phyloP scores from a whole-genome alignment of 2,113 vertebrate species.

The Cyphomyrus discorhynchus region DNA sequence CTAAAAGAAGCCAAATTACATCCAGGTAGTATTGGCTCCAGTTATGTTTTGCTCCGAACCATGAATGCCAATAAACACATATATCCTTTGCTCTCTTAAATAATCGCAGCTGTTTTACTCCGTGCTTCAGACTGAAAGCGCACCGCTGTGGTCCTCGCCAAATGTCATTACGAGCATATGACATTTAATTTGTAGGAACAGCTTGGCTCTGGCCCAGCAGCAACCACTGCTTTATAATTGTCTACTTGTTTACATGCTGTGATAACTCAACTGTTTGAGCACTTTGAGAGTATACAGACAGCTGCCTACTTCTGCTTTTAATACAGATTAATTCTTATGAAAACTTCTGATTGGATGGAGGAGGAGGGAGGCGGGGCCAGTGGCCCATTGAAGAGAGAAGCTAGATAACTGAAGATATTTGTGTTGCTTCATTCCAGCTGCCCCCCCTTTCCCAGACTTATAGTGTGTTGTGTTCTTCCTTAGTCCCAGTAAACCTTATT shows the following conservation, averaged over 20 bases:
- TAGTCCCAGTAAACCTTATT: background rate
- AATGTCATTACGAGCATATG: background rate
- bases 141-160: background rate
- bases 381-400: background rate
- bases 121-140: background rate
- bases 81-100: background rate
- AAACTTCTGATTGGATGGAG: background rate
- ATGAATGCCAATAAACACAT: background rate
- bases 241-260: background rate
- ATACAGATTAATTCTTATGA: background rate
- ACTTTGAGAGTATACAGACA: background rate
- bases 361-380: background rate
- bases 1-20: background rate
- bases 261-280: background rate
- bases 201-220: background rate
- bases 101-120: background rate
- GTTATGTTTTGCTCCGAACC: background rate
- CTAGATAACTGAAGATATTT: background rate
- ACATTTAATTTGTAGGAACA: constrained; percentile 14
- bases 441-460: background rate
- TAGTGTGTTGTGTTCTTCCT: background rate
- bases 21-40: background rate
- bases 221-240: background rate
- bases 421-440: background rate
- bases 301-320: background rate